Base-by-base conservation (phyloP, 1,140 invertebrate species). In the Drusus annulatus region DNA sequence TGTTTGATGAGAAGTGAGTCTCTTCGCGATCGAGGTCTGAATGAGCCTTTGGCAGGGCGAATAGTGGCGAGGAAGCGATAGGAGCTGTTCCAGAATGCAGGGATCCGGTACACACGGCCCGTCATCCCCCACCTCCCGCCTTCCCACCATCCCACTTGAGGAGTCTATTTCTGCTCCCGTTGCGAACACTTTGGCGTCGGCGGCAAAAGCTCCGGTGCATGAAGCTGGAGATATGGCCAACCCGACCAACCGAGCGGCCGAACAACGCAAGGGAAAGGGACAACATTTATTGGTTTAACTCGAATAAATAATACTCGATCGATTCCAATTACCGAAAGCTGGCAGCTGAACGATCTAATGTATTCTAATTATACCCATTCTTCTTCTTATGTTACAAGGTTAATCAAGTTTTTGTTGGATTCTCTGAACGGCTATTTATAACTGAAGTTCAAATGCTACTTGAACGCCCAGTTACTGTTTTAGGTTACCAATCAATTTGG, bases 21-120 rank as follows among this genome's bases (percentile, higher is more conserved):
- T 75, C 63, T 51, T 62, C 82, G 76, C 82, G 79, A 52, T 68
- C 79, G 51, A 77, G 19, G n/a, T 65, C 45, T 75, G 82, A 83
- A 81, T 83, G 81, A 79, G 73, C 52, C 74, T 50, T 17, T 16
- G 25, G 56, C 68, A 25, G 60, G 31, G 71, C 17, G 74, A 71
- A 65, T 74, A 58, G 76, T 60, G 21, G 21, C 56, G 65, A 81
- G 51, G 80, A 78, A 65, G 80, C 75, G 69, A 19, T 50, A 76
- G 82, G 79, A 80, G 69, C 77, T 60, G 79, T 80, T 83, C 82
- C 82, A 83, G 81, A 83, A 73, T 65, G 68, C 60, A 58, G 82
- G 76, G 65, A 62, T 52, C 65, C 52, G 19, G 81, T 83, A 80
- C 78, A 83, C 79, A 81, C 82, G 79, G 82, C 77, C 77, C 82